Conservation (phyloP, 2,113 vertebrate species). For the Cebidichthys violaceus region DNA sequence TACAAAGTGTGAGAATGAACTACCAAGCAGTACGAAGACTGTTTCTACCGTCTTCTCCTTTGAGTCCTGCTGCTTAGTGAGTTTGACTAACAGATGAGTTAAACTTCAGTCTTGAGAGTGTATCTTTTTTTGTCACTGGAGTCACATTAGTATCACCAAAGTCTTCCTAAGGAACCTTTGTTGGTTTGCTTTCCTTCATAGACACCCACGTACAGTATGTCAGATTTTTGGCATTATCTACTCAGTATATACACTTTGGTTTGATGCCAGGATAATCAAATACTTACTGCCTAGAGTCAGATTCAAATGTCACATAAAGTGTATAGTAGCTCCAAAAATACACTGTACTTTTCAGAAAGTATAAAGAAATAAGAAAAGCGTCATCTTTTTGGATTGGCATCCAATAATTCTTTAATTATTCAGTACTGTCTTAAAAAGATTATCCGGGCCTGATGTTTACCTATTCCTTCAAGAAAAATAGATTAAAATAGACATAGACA, state of each 20-base stretch:
- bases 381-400: background rate
- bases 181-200: background rate
- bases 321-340: background rate
- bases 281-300: background rate
- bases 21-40: background rate
- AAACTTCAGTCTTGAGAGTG: background rate
- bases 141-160: background rate
- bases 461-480: background rate
- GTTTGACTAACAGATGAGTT: slow-evolving; percentile 18
- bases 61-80: slow-evolving; percentile 4
- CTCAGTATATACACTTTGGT: background rate
- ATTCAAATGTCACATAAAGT: slow-evolving; percentile 4
- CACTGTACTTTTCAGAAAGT: background rate
- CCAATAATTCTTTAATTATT: background rate
- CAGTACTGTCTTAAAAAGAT: background rate
- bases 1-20: background rate
- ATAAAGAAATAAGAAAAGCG: background rate
- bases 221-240: background rate
- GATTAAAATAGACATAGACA: background rate
- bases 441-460: background rate
- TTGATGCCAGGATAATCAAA: slow-evolving; percentile 12
- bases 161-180: background rate
- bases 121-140: background rate
- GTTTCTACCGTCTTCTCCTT: background rate
- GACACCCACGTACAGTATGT: background rate